Conservation (phyloP, 1,140 invertebrate species). For the Lucilia cuprina region DNA sequence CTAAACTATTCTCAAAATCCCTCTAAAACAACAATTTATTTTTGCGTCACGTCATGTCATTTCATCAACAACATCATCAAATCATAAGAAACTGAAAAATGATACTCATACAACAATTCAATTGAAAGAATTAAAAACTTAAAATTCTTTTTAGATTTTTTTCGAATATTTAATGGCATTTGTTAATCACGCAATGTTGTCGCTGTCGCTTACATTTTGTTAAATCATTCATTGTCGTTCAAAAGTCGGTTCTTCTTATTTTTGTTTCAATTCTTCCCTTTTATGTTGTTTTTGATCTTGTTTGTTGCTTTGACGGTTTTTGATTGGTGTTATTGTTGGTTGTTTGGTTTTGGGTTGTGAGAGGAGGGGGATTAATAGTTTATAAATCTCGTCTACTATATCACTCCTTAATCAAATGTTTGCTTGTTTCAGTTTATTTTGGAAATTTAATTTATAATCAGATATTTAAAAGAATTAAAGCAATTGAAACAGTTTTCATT, state of each 20-base stretch:
- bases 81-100: not conserved
- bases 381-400: not conserved
- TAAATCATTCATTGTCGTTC: constrained; percentile 22
- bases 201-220: constrained; percentile 30
- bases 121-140: not conserved
- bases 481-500: no score
- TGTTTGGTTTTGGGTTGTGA: not conserved
- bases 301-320: not conserved
- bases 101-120: not conserved
- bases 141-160: not conserved
- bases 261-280: not conserved
- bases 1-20: not conserved
- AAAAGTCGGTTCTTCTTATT: not conserved
- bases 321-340: constrained; percentile 16
- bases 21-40: not conserved
- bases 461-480: no score
- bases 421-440: not conserved
- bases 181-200: constrained; percentile 36
- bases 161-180: not conserved
- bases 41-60: constrained; percentile 33
- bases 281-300: not conserved
- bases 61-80: constrained; percentile 33
- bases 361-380: constrained; percentile 18
- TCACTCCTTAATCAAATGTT: constrained; percentile 23
- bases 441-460: no score